These are phyloP conservation scores for Neoascia interrupta DNA, from an alignment of 2,888 invertebrate genomes.

Conservation along the genomic window DNA sequence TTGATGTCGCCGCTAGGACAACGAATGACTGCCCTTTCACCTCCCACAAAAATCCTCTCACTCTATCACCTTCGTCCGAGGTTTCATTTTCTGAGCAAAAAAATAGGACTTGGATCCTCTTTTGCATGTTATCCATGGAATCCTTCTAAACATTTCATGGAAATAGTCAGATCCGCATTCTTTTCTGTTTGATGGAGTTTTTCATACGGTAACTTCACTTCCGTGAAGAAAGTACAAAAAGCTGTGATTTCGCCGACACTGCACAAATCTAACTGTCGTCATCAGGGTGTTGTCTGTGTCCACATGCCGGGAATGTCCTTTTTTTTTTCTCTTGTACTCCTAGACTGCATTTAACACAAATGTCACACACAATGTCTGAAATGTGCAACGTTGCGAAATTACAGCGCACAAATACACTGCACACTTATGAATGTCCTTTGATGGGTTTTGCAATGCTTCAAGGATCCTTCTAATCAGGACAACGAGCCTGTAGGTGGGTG, in stretches of 20 bases:
- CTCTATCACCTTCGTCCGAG: too few species aligned
- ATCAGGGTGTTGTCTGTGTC: slow-evolving; percentile 55
- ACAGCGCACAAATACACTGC: too few species aligned
- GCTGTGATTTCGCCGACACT: slow-evolving; percentile 39
- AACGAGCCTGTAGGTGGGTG: slow-evolving; percentile 25
- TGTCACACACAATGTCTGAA: slow-evolving; percentile 38
- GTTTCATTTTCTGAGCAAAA: too few species aligned
- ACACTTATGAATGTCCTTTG: slow-evolving; percentile 25
- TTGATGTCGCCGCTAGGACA: too few species aligned
- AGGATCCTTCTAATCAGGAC: slow-evolving; percentile 60
- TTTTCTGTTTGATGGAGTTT: slow-evolving; percentile 28
- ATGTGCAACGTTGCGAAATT: slow-evolving; percentile 58
- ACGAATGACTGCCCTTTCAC: too few species aligned
- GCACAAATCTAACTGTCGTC: slow-evolving; percentile 57
- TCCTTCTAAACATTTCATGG: too few species aligned
- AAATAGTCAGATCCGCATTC: too few species aligned
- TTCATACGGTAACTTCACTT: slow-evolving; percentile 50
- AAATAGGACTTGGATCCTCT: too few species aligned
- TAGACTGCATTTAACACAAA: slow-evolving; percentile 28
- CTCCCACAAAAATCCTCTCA: too few species aligned
- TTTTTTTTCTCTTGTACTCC: neutral
- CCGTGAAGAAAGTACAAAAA: slow-evolving; percentile 33
- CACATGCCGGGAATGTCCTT: slow-evolving; percentile 44
- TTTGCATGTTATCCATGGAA: too few species aligned
- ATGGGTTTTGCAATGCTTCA: slow-evolving; percentile 43